Percentiles rank a stretch among this genome's conserved stretches.
Conservation (phyloP, 2,797 vertebrate species). For the Sebastes kiyomatsui region DNA sequence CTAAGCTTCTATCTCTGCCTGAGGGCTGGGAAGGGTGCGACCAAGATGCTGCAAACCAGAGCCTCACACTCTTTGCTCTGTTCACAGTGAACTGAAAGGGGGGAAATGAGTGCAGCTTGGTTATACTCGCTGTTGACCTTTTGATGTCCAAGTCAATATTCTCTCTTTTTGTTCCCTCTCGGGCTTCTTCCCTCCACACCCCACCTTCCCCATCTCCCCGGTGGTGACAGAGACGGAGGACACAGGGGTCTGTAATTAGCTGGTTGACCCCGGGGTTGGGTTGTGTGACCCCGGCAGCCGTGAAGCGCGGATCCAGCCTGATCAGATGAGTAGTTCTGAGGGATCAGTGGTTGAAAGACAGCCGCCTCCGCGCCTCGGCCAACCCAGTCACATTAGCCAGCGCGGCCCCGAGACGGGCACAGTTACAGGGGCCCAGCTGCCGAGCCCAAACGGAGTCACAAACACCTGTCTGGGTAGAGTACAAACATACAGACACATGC, state of each 20-base stretch:
- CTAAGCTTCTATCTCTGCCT: constrained; percentile 55
- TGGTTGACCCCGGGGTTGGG: constrained; percentile 84
- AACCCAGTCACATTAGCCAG: constrained; percentile 68
- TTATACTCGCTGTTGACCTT: constrained; percentile 67
- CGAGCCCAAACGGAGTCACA: constrained; percentile 54
- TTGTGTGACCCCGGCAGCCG: constrained; percentile 85
- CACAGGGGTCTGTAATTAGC: constrained; percentile 83
- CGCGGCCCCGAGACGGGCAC: constrained; percentile 67
- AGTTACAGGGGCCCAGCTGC: constrained; percentile 89
- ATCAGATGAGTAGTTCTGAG: constrained; percentile 90
- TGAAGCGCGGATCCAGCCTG: constrained; percentile 83
- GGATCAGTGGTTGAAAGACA: constrained; percentile 91
- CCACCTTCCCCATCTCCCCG: constrained; percentile 71
- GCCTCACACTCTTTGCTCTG: constrained; percentile 38
- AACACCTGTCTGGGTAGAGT: constrained; percentile 62
- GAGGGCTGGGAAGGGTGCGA: constrained; percentile 54
- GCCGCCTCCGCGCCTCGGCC: constrained; percentile 76
- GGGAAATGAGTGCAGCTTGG: constrained; percentile 26
- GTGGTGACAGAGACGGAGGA: constrained; percentile 76
- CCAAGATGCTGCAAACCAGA: constrained; percentile 45
- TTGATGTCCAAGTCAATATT: constrained; percentile 66
- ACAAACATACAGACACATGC: constrained; percentile 58
- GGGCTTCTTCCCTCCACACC: constrained; percentile 25
- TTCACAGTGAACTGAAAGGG: constrained; percentile 13
- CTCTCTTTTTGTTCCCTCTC: constrained; percentile 27